A percentile compares a stretch with the other conserved stretches of the same genome.
These are phyloP conservation scores for Mythimna vitellina DNA, from an alignment of 2,888 invertebrate species.

Conservation along the genomic window DNA sequence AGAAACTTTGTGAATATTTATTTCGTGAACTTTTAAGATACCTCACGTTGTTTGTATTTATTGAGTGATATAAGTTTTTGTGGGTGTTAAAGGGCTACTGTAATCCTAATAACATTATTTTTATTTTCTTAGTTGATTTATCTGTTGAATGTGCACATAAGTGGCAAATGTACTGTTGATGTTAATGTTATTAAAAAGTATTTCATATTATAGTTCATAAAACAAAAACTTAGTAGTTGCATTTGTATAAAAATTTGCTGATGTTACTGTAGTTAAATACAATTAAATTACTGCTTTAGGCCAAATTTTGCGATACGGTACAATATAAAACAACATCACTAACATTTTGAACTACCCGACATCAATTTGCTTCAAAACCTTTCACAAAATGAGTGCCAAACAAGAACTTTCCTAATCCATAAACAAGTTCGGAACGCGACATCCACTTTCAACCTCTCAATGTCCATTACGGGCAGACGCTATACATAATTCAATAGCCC, in stretches of 20 bases:
- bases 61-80: slow-evolving; percentile 37
- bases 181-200: neutral
- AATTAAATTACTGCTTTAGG: neutral
- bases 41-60: slow-evolving; percentile 42
- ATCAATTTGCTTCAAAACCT: slow-evolving; percentile 14
- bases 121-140: neutral
- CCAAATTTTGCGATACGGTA: neutral
- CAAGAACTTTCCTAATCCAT: slow-evolving; percentile 41
- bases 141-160: neutral
- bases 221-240: too few species aligned
- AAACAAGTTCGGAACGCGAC: slow-evolving; percentile 42
- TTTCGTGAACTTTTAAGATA: slow-evolving; percentile 58
- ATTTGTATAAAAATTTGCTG: too few species aligned
- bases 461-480: slow-evolving; percentile 60
- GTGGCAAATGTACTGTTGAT: neutral
- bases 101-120: slow-evolving; percentile 1
- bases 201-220: too few species aligned
- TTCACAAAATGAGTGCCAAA: slow-evolving; percentile 14
- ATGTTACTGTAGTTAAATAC: neutral
- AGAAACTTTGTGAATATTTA: slow-evolving; percentile 66
- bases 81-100: neutral
- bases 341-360: neutral
- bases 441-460: slow-evolving; percentile 49
- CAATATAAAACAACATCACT: neutral
- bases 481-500: slow-evolving; percentile 66